These are phyloP conservation scores for Hemichromis elongatus DNA, from an alignment of 2,113 vertebrate species.

Conservation along the genomic window DNA sequence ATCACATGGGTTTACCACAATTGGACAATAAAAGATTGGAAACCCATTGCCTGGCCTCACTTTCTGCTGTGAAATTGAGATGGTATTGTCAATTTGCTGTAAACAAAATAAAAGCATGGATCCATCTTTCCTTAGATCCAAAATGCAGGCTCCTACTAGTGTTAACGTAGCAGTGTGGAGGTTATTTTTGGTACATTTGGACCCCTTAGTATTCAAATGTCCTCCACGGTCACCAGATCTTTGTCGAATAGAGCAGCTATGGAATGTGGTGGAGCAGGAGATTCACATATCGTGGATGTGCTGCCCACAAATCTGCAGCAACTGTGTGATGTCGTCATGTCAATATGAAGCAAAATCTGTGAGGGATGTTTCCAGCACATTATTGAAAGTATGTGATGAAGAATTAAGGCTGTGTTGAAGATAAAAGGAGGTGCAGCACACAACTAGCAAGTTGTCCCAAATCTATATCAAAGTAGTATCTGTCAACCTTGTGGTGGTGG, in stretches of 20 bases:
- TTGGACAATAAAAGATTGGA: neutral
- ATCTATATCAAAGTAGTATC: neutral
- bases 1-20: neutral
- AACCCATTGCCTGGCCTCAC: neutral
- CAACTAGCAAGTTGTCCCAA: neutral
- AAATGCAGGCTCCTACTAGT: neutral
- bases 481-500: neutral
- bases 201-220: neutral
- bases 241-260: neutral
- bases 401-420: neutral
- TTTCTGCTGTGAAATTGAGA: neutral
- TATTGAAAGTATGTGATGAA: neutral
- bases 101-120: neutral
- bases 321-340: neutral
- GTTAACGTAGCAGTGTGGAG: neutral
- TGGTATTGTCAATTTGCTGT: neutral
- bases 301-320: too few species aligned
- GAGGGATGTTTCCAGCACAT: neutral
- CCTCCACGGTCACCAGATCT: neutral
- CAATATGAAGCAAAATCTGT: neutral
- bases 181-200: neutral
- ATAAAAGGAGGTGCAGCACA: neutral
- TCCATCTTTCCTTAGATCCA: fast-evolving
- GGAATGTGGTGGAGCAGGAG: neutral
- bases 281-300: neutral